phyloP scores from a whole-genome alignment of 2,113 vertebrate species.

The Chaetodon trifascialis region DNA sequence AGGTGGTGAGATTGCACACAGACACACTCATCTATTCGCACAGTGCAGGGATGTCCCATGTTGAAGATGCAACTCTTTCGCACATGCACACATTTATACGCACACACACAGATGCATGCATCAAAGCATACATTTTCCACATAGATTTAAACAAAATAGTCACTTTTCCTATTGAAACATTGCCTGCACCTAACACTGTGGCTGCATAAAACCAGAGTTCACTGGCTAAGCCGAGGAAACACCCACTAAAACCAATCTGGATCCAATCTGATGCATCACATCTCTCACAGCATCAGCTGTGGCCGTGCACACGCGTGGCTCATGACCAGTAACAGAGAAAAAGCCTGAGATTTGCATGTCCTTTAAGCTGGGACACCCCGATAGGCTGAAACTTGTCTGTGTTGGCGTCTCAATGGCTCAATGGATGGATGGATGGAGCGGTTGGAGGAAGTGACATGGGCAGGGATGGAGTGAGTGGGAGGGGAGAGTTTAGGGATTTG shows the following conservation, averaged over 20 bases:
- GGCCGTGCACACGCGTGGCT: conserved; percentile 43
- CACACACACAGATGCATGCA: neutral
- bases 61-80: conserved; percentile 7
- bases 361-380: conserved; percentile 68
- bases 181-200: neutral
- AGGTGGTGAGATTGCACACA: conserved; percentile 62
- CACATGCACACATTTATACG: neutral
- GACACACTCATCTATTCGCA: conserved; percentile 30
- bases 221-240: conserved; percentile 40
- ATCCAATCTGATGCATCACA: conserved; percentile 48
- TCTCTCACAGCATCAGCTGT: conserved; percentile 50
- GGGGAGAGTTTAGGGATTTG: conserved; percentile 83
- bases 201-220: conserved; percentile 22
- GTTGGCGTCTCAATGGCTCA: conserved; percentile 54
- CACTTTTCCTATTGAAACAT: conserved; percentile 11
- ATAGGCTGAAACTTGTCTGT: conserved; percentile 51
- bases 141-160: neutral
- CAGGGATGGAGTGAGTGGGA: conserved; percentile 74
- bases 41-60: conserved; percentile 34
- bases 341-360: conserved; percentile 59
- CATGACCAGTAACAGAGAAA: conserved; percentile 43
- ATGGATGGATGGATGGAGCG: conserved; percentile 49
- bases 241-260: conserved; percentile 58
- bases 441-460: conserved; percentile 78
- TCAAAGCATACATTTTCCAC: neutral